Base-by-base conservation (phyloP, 1,140 invertebrate species). In the Pogonomyrmex californicus region DNA sequence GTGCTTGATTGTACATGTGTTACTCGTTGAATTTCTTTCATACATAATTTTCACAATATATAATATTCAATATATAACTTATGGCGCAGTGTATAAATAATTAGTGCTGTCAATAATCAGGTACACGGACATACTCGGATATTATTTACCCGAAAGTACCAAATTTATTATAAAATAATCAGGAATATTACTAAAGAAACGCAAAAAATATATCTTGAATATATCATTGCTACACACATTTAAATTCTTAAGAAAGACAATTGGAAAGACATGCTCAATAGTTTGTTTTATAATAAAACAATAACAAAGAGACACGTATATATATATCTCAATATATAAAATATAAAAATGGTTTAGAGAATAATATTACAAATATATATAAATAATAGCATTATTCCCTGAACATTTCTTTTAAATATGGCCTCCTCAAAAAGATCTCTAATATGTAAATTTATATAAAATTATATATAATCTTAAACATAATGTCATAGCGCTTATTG, bases 101-200 rank as follows among this genome's bases (percentile, higher is more conserved):
- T 56, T 44, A 81, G 41, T 70, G 77, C 49, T 68, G 77, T 70
- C 77, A 68, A 81, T 81, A 81, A 30, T 70, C 47, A 56, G 36
- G n/a, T 78, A 65, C 7, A 36, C 9, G 9, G 36, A 23, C 30
- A 68, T 81, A 70, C 30, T 23, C 9, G 23, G n/a, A 54, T 79
- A 66, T 68, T 79, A 79, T 38, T 66, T 33, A 44, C 38, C 38
- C 12, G 73, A 12, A 12, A 17, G 10, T 36, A 78, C 17, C 2
- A 49, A 17, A 23, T 36, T 78, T 78, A 60, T 76, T 58, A 36
- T 36, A 30, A 33, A 60, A 78, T 49, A n/a, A 75, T 49, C 56
- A 63, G 41, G 7, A 78, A 49, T 17, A 41, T 36, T 38, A n/a
- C 9, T 62, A 62, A 36, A 47, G 10, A 65, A 23, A 63, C 17